A percentile compares a stretch with the other conserved stretches of the same genome.
Evolutionary conservation across 2,888 invertebrate species (phyloP).

Genomic region (Lepeophtheirus nordmannii): DNA sequence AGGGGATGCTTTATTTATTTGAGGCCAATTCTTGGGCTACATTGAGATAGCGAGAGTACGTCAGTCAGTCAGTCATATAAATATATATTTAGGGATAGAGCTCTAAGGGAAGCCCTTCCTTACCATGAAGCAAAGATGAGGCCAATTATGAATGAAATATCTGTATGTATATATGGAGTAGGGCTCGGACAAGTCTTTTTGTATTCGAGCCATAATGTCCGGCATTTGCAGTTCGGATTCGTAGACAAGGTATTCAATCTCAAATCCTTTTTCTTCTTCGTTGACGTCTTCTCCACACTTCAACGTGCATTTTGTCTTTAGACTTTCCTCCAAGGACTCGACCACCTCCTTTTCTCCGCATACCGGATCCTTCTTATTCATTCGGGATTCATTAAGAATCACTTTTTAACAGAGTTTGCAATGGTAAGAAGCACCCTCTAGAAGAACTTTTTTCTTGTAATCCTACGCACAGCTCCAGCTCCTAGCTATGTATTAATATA

Average conservation of each 20-base stretch:
- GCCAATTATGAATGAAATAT: constrained; percentile 99
- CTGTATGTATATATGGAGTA: constrained; percentile 99
- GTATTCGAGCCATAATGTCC: constrained; percentile 95
- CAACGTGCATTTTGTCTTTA: neutral
- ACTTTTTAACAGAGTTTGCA: neutral
- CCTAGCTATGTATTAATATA: too few species aligned
- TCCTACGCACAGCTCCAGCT: too few species aligned
- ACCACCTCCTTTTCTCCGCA: neutral
- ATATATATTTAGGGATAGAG: too few species aligned
- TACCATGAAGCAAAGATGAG: constrained; percentile 89
- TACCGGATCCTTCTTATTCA: neutral
- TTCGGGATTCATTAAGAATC: constrained; percentile 6
- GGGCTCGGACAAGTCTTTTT: constrained; percentile 96
- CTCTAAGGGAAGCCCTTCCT: constrained; percentile 33
- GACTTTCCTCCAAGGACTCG: neutral
- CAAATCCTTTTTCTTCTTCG: neutral
- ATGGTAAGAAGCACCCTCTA: too few species aligned
- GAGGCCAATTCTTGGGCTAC: too few species aligned
- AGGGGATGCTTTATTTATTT: too few species aligned
- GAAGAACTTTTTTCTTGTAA: too few species aligned
- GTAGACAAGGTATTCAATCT: constrained; percentile 39
- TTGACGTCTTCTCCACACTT: neutral
- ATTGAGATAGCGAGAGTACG: too few species aligned
- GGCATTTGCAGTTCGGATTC: constrained; percentile 95
- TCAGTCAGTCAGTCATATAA: too few species aligned